Evolutionary conservation across 2,888 invertebrate genomes (phyloP).

Genomic region (Lasioglossum figueresi): DNA sequence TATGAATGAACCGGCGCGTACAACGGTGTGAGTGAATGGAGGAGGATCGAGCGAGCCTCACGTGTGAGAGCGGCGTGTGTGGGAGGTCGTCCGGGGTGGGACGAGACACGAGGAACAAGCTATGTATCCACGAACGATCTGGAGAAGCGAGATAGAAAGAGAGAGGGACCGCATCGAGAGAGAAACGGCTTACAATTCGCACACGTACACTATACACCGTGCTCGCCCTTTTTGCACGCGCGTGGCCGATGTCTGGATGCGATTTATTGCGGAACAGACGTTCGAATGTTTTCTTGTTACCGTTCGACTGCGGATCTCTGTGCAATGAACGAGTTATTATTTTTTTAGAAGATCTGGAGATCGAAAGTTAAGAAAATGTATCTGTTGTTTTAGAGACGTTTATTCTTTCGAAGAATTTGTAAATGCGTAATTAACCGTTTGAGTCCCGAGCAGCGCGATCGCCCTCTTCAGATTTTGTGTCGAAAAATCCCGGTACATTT

Average conservation of each 20-base stretch:
- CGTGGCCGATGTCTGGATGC: background rate
- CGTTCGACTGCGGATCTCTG: background rate
- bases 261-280: slow-evolving; percentile 1
- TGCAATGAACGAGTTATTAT: background rate
- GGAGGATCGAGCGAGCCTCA: slow-evolving; percentile 66
- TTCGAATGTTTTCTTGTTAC: background rate
- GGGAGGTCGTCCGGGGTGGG: slow-evolving; percentile 56
- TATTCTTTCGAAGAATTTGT: too few species aligned
- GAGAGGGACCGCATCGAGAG: slow-evolving; percentile 21
- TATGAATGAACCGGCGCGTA: slow-evolving; percentile 75
- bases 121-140: slow-evolving; percentile 34
- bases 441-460: too few species aligned
- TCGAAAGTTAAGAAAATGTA: background rate
- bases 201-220: slow-evolving; percentile 15
- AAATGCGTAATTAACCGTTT: too few species aligned
- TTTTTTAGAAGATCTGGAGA: background rate
- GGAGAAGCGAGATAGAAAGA: slow-evolving; percentile 41
- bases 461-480: too few species aligned
- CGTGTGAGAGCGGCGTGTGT: slow-evolving; percentile 70
- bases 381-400: background rate
- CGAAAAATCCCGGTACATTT: too few species aligned
- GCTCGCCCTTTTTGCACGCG: slow-evolving; percentile 35
- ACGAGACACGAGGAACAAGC: background rate
- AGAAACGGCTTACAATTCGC: slow-evolving; percentile 45
- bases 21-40: slow-evolving; percentile 73